Evolutionary conservation across 92 coral and sea anemone genomes (phyloP).

Genomic region (Umimayanthus chanpuru): DNA sequence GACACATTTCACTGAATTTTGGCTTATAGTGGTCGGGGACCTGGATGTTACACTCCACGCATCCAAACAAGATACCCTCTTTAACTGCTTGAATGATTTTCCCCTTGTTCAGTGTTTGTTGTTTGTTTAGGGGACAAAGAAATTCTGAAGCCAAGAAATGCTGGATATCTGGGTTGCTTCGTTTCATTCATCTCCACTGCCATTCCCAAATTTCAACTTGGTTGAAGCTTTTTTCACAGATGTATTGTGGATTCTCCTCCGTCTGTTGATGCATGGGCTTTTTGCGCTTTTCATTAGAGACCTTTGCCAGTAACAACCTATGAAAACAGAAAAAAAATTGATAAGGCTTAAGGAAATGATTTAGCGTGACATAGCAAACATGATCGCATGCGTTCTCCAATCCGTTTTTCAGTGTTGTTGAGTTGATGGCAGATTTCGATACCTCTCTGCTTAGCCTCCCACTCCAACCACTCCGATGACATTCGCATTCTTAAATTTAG

Average conservation of each 20-base stretch:
- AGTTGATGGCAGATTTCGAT: conserved; percentile 32
- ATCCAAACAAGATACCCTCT: conserved; percentile 2
- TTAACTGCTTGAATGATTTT: conserved; percentile 35
- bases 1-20: conserved; percentile 44
- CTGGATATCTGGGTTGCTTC: conserved; percentile 6
- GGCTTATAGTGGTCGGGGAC: conserved; percentile 51
- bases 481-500: background rate
- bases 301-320: conserved; percentile 51
- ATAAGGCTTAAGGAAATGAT: background rate
- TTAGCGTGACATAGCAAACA: background rate
- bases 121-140: conserved; percentile 37
- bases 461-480: conserved; percentile 52
- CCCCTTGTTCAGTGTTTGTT: conserved; percentile 3
- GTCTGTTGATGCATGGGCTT: conserved; percentile 45
- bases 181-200: conserved; percentile 41
- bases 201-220: conserved; percentile 53
- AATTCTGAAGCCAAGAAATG: conserved; percentile 40
- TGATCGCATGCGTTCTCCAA: conserved; percentile 34
- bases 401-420: conserved; percentile 46
- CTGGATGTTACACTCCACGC: conserved; percentile 46
- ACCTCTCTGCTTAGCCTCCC: conserved; percentile 40
- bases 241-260: conserved; percentile 18
- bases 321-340: background rate
- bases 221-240: conserved; percentile 24
- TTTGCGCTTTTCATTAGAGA: conserved; percentile 29